Evolutionary conservation across 2,888 invertebrate species (phyloP).

Genomic region (Octonoba sinensis): DNA sequence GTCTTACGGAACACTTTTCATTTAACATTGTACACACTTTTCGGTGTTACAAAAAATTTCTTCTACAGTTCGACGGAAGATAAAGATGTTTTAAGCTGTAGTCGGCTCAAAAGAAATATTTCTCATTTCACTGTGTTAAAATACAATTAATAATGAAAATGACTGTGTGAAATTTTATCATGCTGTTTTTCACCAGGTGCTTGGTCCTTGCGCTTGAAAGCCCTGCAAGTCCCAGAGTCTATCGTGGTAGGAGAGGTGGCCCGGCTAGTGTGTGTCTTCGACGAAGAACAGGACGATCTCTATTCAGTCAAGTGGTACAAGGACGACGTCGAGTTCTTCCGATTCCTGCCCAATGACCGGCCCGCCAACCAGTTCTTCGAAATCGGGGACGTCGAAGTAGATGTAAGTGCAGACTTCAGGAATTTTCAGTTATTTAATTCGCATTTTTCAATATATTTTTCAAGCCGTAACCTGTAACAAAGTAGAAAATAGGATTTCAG

Average conservation of each 20-base stretch:
- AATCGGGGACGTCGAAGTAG: slow-evolving; percentile 54
- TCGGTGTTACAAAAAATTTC: too few relatives aligned
- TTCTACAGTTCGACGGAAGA: too few relatives aligned
- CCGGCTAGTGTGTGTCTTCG: slow-evolving; percentile 41
- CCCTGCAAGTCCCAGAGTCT: slow-evolving; percentile 38
- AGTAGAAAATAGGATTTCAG: too few relatives aligned
- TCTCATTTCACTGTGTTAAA: too few relatives aligned
- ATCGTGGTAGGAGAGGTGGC: slow-evolving; percentile 34
- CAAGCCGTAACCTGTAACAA: too few relatives aligned
- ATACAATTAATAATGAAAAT: background rate
- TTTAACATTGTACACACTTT: too few relatives aligned
- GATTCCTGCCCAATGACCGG: slow-evolving; percentile 49
- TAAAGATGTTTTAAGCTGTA: too few relatives aligned
- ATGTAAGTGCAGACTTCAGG: slow-evolving; percentile 21
- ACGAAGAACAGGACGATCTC: slow-evolving; percentile 46
- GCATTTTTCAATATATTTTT: too few relatives aligned
- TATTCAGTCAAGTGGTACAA: slow-evolving; percentile 60
- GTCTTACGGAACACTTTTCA: too few relatives aligned
- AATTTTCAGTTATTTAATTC: too few relatives aligned
- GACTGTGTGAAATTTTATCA: background rate
- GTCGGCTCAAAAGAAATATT: too few relatives aligned
- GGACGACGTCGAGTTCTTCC: slow-evolving; percentile 58
- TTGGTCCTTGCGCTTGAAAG: slow-evolving; percentile 10
- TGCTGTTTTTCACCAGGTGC: slow-evolving; percentile 6
- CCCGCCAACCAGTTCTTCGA: slow-evolving; percentile 54